Percentiles rank a stretch among this genome's conserved stretches.
Conservation (phyloP, 2,797 vertebrate genomes). For the Micromesistius poutassou region DNA sequence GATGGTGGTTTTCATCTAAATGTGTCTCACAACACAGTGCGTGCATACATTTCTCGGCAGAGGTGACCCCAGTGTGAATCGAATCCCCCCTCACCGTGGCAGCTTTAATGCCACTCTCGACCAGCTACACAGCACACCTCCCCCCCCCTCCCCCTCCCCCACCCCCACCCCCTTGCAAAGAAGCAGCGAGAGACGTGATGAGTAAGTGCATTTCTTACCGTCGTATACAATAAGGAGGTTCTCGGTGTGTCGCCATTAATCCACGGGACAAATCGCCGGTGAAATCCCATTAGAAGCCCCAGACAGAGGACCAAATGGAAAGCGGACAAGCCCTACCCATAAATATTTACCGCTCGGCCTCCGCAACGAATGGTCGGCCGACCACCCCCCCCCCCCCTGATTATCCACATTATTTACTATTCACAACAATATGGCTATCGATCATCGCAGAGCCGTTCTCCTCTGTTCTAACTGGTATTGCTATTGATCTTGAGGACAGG, state of each 20-base stretch:
- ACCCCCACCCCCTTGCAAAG: too few species aligned
- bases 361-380: neutral
- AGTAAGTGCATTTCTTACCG: neutral
- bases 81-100: neutral
- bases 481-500: conserved; percentile 54
- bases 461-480: conserved; percentile 54
- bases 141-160: too few species aligned
- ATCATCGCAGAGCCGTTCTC: conserved; percentile 49
- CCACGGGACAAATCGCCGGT: neutral
- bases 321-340: neutral
- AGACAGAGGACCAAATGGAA: neutral
- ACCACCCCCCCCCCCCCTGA: conserved; percentile 32
- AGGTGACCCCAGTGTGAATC: neutral
- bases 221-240: neutral
- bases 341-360: neutral
- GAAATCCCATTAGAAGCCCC: neutral
- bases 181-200: neutral
- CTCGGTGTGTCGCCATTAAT: neutral
- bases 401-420: conserved; percentile 65
- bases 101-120: neutral
- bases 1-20: neutral
- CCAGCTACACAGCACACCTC: too few species aligned
- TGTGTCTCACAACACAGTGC: neutral
- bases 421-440: conserved; percentile 60
- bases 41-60: neutral